A percentile compares a stretch with the other conserved stretches of the same genome.
phyloP scores from a whole-genome alignment of 1,140 invertebrate species.

The Rhysida immarginata region DNA sequence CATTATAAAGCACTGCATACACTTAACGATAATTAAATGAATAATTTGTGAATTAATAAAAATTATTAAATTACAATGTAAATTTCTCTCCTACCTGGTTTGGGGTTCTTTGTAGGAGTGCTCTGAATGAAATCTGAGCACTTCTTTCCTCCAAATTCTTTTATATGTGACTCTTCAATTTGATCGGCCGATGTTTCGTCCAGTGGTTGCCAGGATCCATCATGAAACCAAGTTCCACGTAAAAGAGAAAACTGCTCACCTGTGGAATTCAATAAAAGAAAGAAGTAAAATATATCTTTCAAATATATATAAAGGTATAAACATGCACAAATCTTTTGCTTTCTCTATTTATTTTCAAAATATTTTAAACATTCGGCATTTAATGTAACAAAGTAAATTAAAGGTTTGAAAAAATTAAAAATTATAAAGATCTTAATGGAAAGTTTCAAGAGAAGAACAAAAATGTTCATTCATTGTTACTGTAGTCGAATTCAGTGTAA shows the following conservation, averaged over 20 bases:
- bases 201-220: constrained; percentile 50
- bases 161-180: constrained; percentile 46
- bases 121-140: constrained; percentile 20
- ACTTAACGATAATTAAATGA: background rate
- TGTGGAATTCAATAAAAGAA: constrained; percentile 20
- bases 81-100: constrained; percentile 13
- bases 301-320: too few relatives aligned
- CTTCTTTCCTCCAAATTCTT: constrained; percentile 32
- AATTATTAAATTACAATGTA: background rate
- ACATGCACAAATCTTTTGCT: too few relatives aligned
- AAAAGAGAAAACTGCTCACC: constrained; percentile 43
- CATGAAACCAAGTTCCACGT: constrained; percentile 52
- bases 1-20: background rate
- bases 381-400: too few relatives aligned
- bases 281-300: background rate
- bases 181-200: constrained; percentile 40
- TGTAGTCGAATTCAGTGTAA: too few relatives aligned
- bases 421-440: too few relatives aligned
- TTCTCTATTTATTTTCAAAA: constrained; percentile 11
- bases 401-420: too few relatives aligned
- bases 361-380: too few relatives aligned
- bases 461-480: too few relatives aligned
- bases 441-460: too few relatives aligned
- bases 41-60: too few relatives aligned
- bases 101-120: constrained; percentile 15